Conservation (phyloP, 2,797 vertebrate genomes). For the Psittacula derbiana region DNA sequence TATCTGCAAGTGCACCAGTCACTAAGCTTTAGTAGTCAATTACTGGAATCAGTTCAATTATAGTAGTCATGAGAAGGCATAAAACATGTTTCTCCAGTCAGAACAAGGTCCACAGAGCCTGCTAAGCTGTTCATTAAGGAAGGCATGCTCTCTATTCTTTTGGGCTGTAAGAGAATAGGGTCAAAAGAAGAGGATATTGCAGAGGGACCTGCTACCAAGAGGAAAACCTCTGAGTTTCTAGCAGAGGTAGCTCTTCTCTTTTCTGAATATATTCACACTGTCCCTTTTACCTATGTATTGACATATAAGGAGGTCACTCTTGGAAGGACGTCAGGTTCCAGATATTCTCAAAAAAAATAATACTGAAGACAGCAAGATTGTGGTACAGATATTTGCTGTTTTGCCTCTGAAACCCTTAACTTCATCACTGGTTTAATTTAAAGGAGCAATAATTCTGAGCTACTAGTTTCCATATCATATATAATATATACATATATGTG, state of each 20-base stretch:
- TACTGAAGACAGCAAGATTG: background rate
- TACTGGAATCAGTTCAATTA: background rate
- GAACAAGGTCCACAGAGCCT: background rate
- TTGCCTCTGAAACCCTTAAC: background rate
- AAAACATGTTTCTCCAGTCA: background rate
- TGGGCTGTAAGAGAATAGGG: background rate
- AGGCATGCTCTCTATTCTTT: rapidly evolving
- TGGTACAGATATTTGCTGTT: background rate
- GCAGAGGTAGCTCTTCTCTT: background rate
- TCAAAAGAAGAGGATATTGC: background rate
- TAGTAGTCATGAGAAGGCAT: background rate
- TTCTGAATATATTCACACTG: background rate
- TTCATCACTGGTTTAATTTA: background rate
- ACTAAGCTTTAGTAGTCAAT: background rate
- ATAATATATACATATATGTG: background rate
- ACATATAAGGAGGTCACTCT: background rate
- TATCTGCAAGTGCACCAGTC: background rate
- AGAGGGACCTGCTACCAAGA: background rate
- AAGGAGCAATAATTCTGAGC: background rate
- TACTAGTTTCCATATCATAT: background rate
- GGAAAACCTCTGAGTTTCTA: background rate
- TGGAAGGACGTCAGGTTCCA: background rate
- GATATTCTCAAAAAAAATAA: background rate
- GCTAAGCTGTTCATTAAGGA: background rate
- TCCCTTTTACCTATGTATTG: background rate